These are phyloP conservation scores for Sciurus vulgaris DNA, from an alignment of 2,797 vertebrate species.

Conservation along the genomic window DNA sequence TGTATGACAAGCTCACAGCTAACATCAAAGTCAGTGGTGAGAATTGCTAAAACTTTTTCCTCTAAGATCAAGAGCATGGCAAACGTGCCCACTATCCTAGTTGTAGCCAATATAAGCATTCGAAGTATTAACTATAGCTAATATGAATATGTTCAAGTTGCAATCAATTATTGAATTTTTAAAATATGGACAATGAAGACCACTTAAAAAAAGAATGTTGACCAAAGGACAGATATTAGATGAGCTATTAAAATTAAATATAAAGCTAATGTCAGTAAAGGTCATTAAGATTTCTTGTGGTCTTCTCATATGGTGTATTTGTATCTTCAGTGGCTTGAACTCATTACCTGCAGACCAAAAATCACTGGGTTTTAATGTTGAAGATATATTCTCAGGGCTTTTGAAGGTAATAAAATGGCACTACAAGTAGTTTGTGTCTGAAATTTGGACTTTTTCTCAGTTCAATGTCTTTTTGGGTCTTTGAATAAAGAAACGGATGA, in stretches of 20 bases:
- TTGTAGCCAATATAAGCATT: not conserved
- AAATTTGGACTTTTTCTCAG: conserved; percentile 45
- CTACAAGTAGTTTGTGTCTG: not conserved
- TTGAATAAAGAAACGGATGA: conserved; percentile 56
- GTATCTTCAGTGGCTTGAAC: not conserved
- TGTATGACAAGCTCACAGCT: not conserved
- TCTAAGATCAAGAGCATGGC: not conserved
- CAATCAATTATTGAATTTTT: not conserved
- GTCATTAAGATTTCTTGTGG: conserved; percentile 43
- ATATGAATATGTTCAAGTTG: too few species aligned
- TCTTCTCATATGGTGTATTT: conserved; percentile 34
- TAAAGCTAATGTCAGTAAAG: conserved; percentile 14
- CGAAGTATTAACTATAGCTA: not conserved
- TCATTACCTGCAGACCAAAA: conserved; percentile 11
- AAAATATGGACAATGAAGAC: not conserved
- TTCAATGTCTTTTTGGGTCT: conserved; percentile 40
- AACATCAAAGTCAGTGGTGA: not conserved
- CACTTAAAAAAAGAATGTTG: not conserved
- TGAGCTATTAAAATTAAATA: conserved; percentile 54
- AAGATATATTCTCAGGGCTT: conserved; percentile 45
- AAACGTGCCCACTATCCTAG: not conserved
- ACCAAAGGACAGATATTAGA: not conserved
- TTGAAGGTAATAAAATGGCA: conserved; percentile 6
- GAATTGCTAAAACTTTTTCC: not conserved
- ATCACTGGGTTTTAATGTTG: conserved; percentile 32